phyloP scores from a whole-genome alignment of 2,113 vertebrate genomes.

The Siniperca knerii region DNA sequence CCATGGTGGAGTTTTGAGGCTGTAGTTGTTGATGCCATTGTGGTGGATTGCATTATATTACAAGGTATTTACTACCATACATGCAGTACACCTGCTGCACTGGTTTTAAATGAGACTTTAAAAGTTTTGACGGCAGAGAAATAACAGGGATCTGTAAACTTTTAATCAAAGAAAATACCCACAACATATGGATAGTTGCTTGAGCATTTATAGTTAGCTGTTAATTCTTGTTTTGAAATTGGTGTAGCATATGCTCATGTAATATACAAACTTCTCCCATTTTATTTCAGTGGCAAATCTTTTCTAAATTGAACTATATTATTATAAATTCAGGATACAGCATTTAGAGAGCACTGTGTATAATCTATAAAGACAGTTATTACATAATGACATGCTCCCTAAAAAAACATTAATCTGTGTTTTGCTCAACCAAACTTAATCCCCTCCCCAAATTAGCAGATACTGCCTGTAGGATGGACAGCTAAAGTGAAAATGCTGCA shows the following conservation, averaged over 20 bases:
- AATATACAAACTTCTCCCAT: neutral
- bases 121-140: neutral
- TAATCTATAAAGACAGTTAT: neutral
- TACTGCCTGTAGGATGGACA: neutral
- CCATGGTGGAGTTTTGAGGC: neutral
- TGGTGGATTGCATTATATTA: neutral
- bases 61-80: neutral
- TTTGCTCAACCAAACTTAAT: neutral
- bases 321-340: neutral
- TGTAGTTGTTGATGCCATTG: neutral
- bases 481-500: neutral
- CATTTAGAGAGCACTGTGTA: neutral
- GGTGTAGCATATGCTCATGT: neutral
- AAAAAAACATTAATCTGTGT: neutral
- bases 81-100: neutral
- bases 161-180: conserved; percentile 1
- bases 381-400: neutral
- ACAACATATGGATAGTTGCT: neutral
- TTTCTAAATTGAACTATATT: neutral
- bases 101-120: neutral
- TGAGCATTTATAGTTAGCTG: neutral
- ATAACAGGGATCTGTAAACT: neutral
- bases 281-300: neutral
- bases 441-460: neutral
- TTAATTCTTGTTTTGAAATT: neutral